Percentiles rank a stretch among this genome's conserved stretches.
Conservation (phyloP, 2,113 vertebrate genomes). For the Gymnarchus niloticus region DNA sequence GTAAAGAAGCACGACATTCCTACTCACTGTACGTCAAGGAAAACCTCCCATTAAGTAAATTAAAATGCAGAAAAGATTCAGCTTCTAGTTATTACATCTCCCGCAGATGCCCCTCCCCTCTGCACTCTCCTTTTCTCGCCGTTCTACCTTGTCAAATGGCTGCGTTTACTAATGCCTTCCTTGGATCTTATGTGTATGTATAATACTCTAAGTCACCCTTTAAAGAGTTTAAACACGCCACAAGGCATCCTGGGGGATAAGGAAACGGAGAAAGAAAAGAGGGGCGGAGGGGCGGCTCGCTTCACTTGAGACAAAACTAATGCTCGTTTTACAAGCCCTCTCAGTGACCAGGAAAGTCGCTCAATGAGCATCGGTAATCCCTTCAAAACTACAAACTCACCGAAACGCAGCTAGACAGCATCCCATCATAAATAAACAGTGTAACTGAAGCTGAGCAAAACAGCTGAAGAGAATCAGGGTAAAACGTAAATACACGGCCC, state of each 20-base stretch:
- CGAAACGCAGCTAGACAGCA: background rate
- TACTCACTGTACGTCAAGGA: background rate
- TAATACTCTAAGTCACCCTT: constrained; percentile 20
- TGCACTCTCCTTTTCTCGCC: background rate
- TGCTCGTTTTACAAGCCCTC: background rate
- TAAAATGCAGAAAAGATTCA: background rate
- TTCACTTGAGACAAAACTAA: background rate
- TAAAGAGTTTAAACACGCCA: constrained; percentile 26
- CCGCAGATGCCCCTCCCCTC: background rate
- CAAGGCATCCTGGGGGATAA: background rate
- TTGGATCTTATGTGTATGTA: background rate
- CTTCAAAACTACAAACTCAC: background rate
- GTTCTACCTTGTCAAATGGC: background rate
- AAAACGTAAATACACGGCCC: background rate
- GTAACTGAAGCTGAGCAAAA: background rate
- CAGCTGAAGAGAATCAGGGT: background rate
- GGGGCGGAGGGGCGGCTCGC: background rate
- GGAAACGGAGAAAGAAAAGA: background rate
- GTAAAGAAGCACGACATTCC: background rate
- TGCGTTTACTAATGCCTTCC: constrained; percentile 24
- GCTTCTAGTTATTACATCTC: background rate
- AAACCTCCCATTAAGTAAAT: background rate
- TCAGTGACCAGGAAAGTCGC: background rate
- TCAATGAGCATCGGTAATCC: background rate
- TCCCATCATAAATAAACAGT: background rate